phyloP scores from a whole-genome alignment of 2,888 invertebrate species.

The Flexamia atlantica region DNA sequence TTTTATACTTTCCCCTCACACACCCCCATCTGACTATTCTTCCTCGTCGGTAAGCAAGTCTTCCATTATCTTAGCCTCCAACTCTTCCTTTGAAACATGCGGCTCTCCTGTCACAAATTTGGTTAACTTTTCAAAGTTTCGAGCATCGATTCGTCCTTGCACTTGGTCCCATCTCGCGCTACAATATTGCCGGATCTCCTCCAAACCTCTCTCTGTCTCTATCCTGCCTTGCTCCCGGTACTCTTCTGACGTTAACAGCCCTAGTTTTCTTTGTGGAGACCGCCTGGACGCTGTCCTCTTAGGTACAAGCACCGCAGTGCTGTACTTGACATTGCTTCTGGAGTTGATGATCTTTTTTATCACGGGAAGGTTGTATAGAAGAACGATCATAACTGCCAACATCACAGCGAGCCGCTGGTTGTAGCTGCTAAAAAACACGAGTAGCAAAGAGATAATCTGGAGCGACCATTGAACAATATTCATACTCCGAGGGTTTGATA shows the following conservation, averaged over 20 bases:
- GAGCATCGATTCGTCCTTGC: neutral
- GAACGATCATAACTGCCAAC: neutral
- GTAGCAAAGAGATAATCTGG: neutral
- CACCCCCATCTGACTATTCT: too few relatives aligned
- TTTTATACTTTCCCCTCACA: too few relatives aligned
- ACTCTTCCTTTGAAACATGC: neutral
- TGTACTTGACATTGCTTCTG: neutral
- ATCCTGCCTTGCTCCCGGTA: neutral
- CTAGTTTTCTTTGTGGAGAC: neutral
- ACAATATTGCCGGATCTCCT: neutral
- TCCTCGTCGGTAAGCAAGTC: constrained; percentile 8
- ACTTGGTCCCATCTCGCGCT: neutral
- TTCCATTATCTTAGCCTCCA: neutral
- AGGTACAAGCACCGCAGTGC: neutral
- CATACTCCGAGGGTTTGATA: neutral
- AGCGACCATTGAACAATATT: neutral
- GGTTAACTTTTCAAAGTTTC: neutral
- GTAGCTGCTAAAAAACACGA: constrained; percentile 15
- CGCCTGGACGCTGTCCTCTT: neutral
- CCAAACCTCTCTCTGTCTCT: neutral
- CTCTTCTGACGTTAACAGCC: neutral
- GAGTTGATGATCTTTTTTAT: neutral
- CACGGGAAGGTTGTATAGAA: neutral
- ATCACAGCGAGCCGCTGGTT: neutral
- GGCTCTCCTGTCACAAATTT: neutral